phyloP scores from a whole-genome alignment of 1,140 invertebrate genomes.

The Eueides isabella region DNA sequence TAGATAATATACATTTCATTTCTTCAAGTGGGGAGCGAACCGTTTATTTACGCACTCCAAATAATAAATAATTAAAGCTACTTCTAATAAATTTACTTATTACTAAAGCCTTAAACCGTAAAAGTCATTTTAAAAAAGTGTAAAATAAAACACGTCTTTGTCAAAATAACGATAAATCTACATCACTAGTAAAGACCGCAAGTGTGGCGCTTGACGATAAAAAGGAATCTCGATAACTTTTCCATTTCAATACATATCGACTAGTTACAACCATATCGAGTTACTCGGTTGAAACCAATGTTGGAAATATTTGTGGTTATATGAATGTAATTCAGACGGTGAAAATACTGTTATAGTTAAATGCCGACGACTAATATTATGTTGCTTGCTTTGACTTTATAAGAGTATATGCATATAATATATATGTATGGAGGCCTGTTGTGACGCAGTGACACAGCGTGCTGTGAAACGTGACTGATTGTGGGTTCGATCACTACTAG shows the following conservation, averaged over 20 bases:
- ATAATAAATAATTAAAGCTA: no score
- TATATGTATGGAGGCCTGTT: not conserved
- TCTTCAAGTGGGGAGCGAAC: no score
- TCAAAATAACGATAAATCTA: conserved; percentile 31
- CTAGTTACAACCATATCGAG: conserved; percentile 56
- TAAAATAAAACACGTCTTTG: not conserved
- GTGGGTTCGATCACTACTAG: no score
- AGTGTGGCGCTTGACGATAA: conserved; percentile 63
- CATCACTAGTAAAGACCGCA: conserved; percentile 51
- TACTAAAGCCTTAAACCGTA: not conserved
- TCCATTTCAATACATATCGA: conserved; percentile 62
- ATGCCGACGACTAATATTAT: conserved; percentile 21
- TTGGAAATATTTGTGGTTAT: conserved; percentile 36
- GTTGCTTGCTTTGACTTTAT: not conserved
- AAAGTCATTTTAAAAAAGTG: not conserved
- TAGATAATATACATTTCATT: not conserved
- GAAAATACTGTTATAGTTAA: conserved; percentile 35
- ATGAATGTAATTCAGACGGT: conserved; percentile 32
- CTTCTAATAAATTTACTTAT: not conserved
- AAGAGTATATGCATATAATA: not conserved
- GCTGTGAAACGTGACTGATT: no score
- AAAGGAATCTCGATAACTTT: conserved; percentile 64
- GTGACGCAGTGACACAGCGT: no score
- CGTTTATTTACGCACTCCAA: no score
- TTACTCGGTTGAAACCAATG: conserved; percentile 42